Evolutionary conservation across 2,888 invertebrate genomes (phyloP).

Genomic region (Cyrtodaria siliqua): DNA sequence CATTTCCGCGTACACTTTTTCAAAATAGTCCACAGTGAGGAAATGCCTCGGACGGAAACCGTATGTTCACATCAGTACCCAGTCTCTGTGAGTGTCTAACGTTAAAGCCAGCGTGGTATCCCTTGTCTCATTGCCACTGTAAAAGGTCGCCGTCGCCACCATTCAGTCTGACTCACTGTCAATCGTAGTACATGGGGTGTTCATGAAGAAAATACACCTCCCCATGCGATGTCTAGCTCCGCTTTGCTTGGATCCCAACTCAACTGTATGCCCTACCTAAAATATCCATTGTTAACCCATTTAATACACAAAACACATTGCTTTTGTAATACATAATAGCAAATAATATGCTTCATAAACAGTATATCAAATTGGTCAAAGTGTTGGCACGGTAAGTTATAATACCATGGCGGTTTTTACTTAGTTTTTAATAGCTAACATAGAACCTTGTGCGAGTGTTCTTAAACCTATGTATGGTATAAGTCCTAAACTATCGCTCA

Average conservation of each 20-base stretch:
- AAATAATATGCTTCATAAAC: no score
- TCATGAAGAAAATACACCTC: conserved; percentile 18
- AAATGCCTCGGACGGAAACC: conserved; percentile 31
- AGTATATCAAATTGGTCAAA: no score
- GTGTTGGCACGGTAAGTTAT: no score
- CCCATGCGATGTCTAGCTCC: conserved; percentile 17
- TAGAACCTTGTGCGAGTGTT: no score
- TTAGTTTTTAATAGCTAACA: no score
- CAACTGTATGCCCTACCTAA: conserved; percentile 7
- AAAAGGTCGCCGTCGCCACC: conserved; percentile 26
- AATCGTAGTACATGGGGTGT: conserved; percentile 41
- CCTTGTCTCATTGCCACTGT: conserved; percentile 54
- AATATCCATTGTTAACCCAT: no score
- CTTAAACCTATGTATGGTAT: no score
- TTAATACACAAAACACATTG: no score
- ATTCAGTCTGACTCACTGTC: conserved; percentile 10
- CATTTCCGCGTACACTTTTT: no score
- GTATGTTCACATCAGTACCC: conserved; percentile 8
- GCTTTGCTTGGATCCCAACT: conserved; percentile 8
- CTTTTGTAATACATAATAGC: no score
- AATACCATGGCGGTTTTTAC: no score
- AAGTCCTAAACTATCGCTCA: no score
- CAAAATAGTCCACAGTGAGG: conserved; percentile 31
- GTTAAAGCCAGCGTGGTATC: conserved; percentile 17
- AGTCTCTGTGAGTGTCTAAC: conserved; percentile 12